phyloP scores from a whole-genome alignment of 2,113 vertebrate species.

The Parotia lawesii region DNA sequence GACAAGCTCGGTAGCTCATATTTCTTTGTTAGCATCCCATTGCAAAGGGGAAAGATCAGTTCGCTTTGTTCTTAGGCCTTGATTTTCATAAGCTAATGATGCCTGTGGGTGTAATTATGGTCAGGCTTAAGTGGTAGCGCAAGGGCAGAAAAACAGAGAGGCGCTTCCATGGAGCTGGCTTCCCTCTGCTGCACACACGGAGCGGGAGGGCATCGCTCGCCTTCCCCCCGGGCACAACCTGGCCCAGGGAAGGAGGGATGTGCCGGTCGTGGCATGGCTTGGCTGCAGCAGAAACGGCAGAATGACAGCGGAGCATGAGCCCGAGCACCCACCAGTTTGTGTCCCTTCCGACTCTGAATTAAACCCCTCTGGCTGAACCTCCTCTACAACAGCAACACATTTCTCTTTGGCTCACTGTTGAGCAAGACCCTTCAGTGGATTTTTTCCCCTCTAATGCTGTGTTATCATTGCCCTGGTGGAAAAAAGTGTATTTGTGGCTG shows the following conservation, averaged over 20 bases:
- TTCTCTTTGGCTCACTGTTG: not conserved
- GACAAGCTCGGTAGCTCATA: not conserved
- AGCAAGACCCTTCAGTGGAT: not conserved
- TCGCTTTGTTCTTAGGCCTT: conserved; percentile 31
- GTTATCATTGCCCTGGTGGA: not conserved
- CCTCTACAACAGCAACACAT: not conserved
- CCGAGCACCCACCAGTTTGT: accelerated
- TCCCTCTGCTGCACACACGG: accelerated
- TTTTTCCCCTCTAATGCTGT: not conserved
- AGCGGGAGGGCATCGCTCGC: accelerated
- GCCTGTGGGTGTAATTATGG: conserved; percentile 31
- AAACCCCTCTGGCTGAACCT: not conserved
- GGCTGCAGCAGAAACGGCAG: accelerated
- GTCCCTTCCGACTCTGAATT: not conserved
- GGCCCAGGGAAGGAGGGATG: not conserved
- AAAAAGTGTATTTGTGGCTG: not conserved
- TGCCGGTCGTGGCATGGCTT: accelerated
- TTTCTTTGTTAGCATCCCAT: conserved; percentile 45
- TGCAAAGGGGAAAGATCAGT: not conserved
- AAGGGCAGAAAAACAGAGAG: not conserved
- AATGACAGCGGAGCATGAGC: accelerated
- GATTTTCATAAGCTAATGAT: conserved; percentile 48
- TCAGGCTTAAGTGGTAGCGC: conserved; percentile 5
- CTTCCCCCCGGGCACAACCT: accelerated
- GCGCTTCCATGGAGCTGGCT: not conserved